These are phyloP conservation scores for Eudasyphora cyanicolor DNA, from an alignment of 2,888 invertebrate species.

Conservation along the genomic window DNA sequence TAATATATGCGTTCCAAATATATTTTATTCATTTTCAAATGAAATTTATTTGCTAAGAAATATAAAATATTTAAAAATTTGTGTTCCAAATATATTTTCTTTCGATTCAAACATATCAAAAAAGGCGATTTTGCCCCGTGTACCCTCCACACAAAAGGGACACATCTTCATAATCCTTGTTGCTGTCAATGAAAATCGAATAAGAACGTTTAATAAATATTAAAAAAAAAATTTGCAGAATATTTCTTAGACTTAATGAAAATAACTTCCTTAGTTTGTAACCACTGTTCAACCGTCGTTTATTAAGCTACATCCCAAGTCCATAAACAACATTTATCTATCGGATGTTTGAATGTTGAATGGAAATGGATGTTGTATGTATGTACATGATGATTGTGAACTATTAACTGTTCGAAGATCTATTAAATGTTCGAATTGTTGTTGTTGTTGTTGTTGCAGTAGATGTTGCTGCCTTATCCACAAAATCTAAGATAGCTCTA, in stretches of 20 bases:
- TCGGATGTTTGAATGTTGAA: not conserved
- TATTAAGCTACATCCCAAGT: not conserved
- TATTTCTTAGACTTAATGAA: not conserved
- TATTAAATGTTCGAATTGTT: constrained; percentile 33
- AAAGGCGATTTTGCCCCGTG: too few species aligned
- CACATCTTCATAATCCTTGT: too few species aligned
- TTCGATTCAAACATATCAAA: too few species aligned
- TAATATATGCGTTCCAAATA: too few species aligned
- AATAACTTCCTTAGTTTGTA: not conserved
- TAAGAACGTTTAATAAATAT: too few species aligned
- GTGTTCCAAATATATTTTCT: too few species aligned
- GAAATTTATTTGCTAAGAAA: too few species aligned
- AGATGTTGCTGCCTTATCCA: constrained; percentile 38
- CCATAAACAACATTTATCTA: not conserved
- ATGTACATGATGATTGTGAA: constrained; percentile 12
- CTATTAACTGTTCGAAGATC: constrained; percentile 43
- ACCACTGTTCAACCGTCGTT: not conserved
- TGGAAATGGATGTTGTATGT: not conserved
- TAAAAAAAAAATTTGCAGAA: too few species aligned
- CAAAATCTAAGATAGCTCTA: constrained; percentile 51
- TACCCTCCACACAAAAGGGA: too few species aligned
- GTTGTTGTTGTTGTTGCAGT: constrained; percentile 26
- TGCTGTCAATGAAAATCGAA: too few species aligned
- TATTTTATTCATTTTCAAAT: too few species aligned
- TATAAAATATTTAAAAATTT: too few species aligned